phyloP scores from a whole-genome alignment of 2,113 vertebrate genomes.

The Puma concolor region DNA sequence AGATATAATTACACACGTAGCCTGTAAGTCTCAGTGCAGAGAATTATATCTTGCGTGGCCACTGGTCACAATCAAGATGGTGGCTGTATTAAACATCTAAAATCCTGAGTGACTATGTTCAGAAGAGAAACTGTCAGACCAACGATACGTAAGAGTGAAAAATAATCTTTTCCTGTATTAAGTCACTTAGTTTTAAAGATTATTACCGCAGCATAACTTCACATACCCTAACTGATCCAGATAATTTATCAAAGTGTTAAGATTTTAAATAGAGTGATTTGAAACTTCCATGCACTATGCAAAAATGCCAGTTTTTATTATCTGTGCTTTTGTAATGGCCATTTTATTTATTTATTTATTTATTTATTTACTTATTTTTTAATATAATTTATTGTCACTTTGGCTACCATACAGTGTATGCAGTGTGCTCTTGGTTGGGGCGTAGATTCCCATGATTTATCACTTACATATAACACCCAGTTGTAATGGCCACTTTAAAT shows the following conservation, averaged over 20 bases:
- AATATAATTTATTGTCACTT: too few relatives aligned
- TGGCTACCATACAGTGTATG: too few relatives aligned
- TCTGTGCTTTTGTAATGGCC: background rate
- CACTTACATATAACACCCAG: too few relatives aligned
- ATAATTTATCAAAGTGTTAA: background rate
- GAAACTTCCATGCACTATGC: background rate
- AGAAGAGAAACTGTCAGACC: background rate
- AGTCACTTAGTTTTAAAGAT: background rate
- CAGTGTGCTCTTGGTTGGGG: too few relatives aligned
- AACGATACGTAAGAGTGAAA: background rate
- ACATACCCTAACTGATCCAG: background rate
- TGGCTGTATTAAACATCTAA: background rate
- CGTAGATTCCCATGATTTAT: too few relatives aligned
- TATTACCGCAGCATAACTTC: background rate
- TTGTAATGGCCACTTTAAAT: background rate
- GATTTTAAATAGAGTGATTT: background rate
- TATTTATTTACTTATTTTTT: too few relatives aligned
- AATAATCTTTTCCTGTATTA: background rate
- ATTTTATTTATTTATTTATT: background rate
- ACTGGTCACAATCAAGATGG: background rate
- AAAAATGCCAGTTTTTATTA: background rate
- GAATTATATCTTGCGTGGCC: background rate
- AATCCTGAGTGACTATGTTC: background rate
- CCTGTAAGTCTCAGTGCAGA: background rate
- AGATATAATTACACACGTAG: background rate